Conservation (phyloP, 2,113 vertebrate genomes). For the Pomatostomus ruficeps region DNA sequence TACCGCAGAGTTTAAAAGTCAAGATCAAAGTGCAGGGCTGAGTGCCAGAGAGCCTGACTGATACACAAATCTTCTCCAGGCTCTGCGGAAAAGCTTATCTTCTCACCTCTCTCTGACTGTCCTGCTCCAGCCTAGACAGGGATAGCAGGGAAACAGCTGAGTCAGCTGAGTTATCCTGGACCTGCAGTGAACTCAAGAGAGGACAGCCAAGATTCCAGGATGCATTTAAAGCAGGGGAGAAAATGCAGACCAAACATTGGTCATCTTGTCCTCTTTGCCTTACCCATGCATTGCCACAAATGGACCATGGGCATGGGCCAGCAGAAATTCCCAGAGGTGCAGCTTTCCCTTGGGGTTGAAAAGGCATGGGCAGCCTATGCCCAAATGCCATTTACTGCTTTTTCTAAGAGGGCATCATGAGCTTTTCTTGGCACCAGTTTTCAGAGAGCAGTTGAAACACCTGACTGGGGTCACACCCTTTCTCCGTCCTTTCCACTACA, state of each 20-base stretch:
- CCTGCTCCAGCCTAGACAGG: background rate
- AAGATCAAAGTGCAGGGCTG: background rate
- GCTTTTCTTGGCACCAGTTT: background rate
- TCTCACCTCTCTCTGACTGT: background rate
- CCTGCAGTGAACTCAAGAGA: background rate
- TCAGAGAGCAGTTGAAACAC: background rate
- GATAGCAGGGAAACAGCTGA: background rate
- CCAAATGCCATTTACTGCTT: background rate
- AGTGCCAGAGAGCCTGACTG: background rate
- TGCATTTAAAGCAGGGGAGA: background rate
- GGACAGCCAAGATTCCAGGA: background rate
- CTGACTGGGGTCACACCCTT: background rate
- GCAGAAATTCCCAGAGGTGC: background rate
- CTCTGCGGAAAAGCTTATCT: background rate
- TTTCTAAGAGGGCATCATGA: background rate
- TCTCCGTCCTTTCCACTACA: background rate
- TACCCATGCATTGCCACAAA: background rate
- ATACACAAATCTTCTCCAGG: background rate
- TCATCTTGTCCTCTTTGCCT: background rate
- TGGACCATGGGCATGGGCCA: rapidly evolving
- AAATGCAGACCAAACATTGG: background rate
- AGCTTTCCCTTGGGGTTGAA: background rate
- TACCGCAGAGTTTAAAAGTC: background rate
- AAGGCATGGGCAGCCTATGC: background rate
- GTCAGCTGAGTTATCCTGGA: background rate